Evolutionary conservation across 2,797 vertebrate species (phyloP).

Genomic region (Kryptopterus vitreolus): DNA sequence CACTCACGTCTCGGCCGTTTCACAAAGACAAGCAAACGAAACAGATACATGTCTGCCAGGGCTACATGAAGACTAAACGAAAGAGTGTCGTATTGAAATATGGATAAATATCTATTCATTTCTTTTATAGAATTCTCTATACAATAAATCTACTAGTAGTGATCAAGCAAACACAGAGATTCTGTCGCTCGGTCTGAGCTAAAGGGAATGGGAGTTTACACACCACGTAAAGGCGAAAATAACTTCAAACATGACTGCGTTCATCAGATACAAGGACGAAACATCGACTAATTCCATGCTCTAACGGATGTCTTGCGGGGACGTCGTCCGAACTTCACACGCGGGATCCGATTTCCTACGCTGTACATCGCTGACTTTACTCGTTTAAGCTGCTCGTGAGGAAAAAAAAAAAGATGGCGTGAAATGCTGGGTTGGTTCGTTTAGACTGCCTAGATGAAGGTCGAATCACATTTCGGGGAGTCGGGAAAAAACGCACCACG

Average conservation of each 20-base stretch:
- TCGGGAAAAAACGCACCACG: constrained; percentile 46
- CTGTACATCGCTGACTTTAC: neutral
- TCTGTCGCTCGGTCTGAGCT: constrained; percentile 41
- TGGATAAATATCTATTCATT: constrained; percentile 42
- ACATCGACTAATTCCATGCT: constrained; percentile 50
- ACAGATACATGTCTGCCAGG: constrained; percentile 40
- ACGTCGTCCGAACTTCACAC: neutral
- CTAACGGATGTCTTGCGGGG: constrained; percentile 20
- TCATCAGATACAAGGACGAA: constrained; percentile 32
- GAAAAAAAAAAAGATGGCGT: constrained; percentile 2
- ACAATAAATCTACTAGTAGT: constrained; percentile 39
- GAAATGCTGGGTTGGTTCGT: neutral
- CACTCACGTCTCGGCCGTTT: constrained; percentile 24
- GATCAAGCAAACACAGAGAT: constrained; percentile 47
- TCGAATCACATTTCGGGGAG: constrained; percentile 16
- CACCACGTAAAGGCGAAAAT: constrained; percentile 48
- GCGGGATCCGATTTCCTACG: too few relatives aligned
- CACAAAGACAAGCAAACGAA: constrained; percentile 50
- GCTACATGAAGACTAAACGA: constrained; percentile 45
- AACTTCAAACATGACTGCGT: constrained; percentile 30
- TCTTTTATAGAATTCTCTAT: constrained; percentile 41
- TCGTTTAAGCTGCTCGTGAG: neutral
- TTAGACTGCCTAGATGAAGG: constrained; percentile 8
- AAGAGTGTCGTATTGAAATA: constrained; percentile 40
- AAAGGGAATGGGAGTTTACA: constrained; percentile 52